Base-by-base conservation (phyloP, 2,113 vertebrate species). In the Labeo rohita region DNA sequence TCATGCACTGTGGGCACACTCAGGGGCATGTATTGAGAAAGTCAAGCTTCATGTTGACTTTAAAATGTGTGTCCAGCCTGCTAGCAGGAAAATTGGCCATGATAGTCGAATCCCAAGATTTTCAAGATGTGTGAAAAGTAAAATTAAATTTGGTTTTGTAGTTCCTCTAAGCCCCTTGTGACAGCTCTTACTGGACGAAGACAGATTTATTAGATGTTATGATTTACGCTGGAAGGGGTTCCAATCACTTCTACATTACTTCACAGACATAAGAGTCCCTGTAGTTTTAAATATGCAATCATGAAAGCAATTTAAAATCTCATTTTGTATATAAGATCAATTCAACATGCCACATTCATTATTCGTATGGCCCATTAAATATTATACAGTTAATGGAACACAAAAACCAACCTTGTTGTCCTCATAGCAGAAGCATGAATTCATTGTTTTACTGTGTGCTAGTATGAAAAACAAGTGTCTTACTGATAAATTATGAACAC, bases 251-350 rank as follows among this genome's bases (percentile, higher is more conserved):
- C 34, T 68, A 34, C 47, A 87, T 61, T 50, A 11, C 68, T 76
- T 86, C 61, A 79, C 49, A 65, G n/a, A 84, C 66, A 75, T 36
- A n/a, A 36, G 56, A 50, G 15, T 8, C 21, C 54, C 50, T 56
- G 47, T 66, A 59, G 56, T 77, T 59, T 86, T 84, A 78, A 78
- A 84, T 76, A 87, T 87, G 85, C 72, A 76, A 84, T 70, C 83
- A 82, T 72, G 79, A 86, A 84, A 84, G 23, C 77, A 70, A 86
- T 61, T 61, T 61, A 61, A 61, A 61, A n/a, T 61, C 21, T 61
- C 0, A 61, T 61, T 61, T 61, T 61, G 56, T 61, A 61, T 7
- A n/a, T 61, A 61, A 61, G 56, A 61, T 61, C 56, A 61, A 1
- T 61, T 61, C 21, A 84, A 63, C 47, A 47, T 76, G 36, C 66